phyloP scores from a whole-genome alignment of 2,113 vertebrate species.

The Macquaria australasica region DNA sequence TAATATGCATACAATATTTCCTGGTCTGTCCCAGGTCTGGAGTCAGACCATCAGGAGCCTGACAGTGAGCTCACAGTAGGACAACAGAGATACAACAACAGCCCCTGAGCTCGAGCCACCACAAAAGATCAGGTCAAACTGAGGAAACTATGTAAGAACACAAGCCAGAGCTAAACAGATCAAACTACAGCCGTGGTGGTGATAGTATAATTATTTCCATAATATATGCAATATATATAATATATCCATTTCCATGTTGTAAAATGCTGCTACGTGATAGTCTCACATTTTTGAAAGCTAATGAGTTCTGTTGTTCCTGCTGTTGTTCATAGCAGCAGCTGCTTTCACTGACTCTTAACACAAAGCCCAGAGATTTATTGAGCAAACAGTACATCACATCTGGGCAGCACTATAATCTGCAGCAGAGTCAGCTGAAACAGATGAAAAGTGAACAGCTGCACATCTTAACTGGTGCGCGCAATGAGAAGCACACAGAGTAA shows the following conservation, averaged over 20 bases:
- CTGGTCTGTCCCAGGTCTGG: neutral
- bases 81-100: neutral
- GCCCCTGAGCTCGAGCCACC: neutral
- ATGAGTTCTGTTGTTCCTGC: slow-evolving; percentile 15
- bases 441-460: slow-evolving; percentile 43
- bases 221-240: too few relatives aligned
- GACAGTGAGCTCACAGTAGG: neutral
- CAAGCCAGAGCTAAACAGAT: neutral
- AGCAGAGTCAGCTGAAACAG: slow-evolving; percentile 39
- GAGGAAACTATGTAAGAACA: neutral
- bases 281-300: slow-evolving; percentile 24
- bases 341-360: slow-evolving; percentile 53
- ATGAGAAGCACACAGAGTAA: slow-evolving; percentile 2
- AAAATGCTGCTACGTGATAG: slow-evolving; percentile 33
- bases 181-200: neutral
- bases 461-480: neutral
- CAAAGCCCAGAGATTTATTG: slow-evolving; percentile 46
- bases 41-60: neutral
- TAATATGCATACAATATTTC: neutral
- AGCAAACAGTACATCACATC: slow-evolving; percentile 54
- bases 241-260: slow-evolving; percentile 3
- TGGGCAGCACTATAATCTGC: slow-evolving; percentile 38
- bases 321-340: slow-evolving; percentile 46
- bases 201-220: slow-evolving; percentile 11
- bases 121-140: neutral